Evolutionary conservation across 2,113 vertebrate genomes (phyloP).

Genomic region (Coturnix japonica): DNA sequence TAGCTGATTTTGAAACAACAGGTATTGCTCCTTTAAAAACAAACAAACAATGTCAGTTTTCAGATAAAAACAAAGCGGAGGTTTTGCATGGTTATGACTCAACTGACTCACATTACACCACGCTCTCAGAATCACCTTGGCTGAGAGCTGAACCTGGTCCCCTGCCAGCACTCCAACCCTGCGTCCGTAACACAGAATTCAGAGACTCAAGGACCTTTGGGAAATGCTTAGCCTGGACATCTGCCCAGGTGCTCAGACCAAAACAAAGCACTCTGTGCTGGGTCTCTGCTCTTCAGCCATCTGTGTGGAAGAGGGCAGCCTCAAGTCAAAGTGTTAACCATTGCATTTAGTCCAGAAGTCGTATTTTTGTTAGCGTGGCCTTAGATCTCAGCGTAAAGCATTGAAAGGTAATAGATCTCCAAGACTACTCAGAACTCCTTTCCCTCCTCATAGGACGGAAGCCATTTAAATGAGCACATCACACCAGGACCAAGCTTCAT

Average conservation of each 20-base stretch:
- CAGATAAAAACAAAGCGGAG: background rate
- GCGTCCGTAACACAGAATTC: background rate
- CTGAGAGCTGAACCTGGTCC: background rate
- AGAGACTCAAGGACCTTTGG: background rate
- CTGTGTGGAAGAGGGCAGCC: background rate
- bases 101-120: background rate
- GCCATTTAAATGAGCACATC: rapidly evolving
- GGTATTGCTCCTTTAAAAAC: background rate
- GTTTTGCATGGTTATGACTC: background rate
- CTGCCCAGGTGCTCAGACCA: conserved; percentile 20
- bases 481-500: background rate
- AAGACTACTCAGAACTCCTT: background rate
- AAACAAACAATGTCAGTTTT: background rate
- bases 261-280: conserved; percentile 25
- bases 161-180: background rate
- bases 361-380: background rate
- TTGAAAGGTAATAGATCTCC: background rate
- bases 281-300: background rate
- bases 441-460: rapidly evolving
- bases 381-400: background rate
- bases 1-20: background rate
- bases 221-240: conserved; percentile 29
- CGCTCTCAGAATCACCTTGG: background rate
- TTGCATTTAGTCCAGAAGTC: background rate
- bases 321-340: background rate